These are phyloP conservation scores for Sarcophaga bullata DNA, from an alignment of 1,140 invertebrate species.

Conservation along the genomic window DNA sequence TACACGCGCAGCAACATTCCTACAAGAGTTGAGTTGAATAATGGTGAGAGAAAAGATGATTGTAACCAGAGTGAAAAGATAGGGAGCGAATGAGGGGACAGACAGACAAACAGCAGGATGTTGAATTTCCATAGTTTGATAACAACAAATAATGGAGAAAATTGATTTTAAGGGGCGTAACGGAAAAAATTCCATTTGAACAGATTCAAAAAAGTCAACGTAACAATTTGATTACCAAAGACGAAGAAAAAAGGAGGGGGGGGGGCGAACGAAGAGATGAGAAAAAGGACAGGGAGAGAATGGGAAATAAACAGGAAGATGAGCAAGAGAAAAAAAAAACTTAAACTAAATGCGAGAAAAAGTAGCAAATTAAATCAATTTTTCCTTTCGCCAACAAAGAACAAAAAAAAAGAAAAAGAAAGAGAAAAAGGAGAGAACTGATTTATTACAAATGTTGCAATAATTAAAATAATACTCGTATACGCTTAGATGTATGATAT, in stretches of 20 bases:
- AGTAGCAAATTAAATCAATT: constrained; percentile 15
- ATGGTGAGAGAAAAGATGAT: not conserved
- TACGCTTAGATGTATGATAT: not conserved
- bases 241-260: too few species aligned
- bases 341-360: too few species aligned
- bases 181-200: not conserved
- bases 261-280: too few species aligned
- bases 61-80: not conserved
- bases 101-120: not conserved
- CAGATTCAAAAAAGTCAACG: too few species aligned
- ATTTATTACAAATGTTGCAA: not conserved
- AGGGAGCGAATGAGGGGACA: not conserved
- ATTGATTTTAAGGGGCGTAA: constrained; percentile 7
- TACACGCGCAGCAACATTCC: too few species aligned
- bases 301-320: not conserved
- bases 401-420: too few species aligned
- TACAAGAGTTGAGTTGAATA: too few species aligned
- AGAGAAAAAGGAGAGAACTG: not conserved
- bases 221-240: too few species aligned
- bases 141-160: constrained; percentile 8
- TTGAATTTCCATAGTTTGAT: not conserved
- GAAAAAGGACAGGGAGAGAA: not conserved
- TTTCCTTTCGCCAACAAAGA: not conserved
- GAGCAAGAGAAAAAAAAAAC: too few species aligned
- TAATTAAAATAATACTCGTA: not conserved